Evolutionary conservation across 1,140 invertebrate species (phyloP).

Genomic region (Drosophila pseudoananassae): DNA sequence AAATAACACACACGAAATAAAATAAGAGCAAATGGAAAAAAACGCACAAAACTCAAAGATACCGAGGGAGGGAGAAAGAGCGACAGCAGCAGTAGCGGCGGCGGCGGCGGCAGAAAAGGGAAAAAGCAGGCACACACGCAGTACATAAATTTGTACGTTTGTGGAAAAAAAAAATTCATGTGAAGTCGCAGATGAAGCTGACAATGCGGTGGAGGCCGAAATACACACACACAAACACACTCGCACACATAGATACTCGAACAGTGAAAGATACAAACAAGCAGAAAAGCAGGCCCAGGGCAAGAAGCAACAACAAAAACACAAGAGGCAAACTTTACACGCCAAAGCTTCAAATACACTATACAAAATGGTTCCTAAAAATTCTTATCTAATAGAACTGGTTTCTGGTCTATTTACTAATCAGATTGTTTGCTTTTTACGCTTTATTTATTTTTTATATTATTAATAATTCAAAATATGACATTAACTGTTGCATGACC

Average conservation of each 20-base stretch:
- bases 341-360: slow-evolving; percentile 1
- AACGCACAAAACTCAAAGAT: slow-evolving; percentile 34
- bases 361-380: neutral
- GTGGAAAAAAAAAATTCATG: slow-evolving; percentile 49
- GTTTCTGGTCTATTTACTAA: slow-evolving; percentile 1
- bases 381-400: neutral
- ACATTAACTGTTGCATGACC: no score
- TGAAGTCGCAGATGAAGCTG: slow-evolving; percentile 63
- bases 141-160: slow-evolving; percentile 14
- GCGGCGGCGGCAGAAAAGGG: neutral
- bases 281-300: slow-evolving; percentile 54
- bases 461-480: no score
- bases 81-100: neutral
- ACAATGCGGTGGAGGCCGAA: slow-evolving; percentile 68
- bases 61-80: neutral
- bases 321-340: neutral
- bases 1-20: slow-evolving; percentile 37
- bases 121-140: slow-evolving; percentile 32
- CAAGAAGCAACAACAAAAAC: slow-evolving; percentile 48
- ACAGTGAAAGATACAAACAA: slow-evolving; percentile 41
- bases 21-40: slow-evolving; percentile 35
- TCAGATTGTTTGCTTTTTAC: neutral
- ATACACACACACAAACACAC: slow-evolving; percentile 39
- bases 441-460: no score
- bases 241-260: slow-evolving; percentile 10